These are phyloP conservation scores for Okamejei kenojei DNA, from an alignment of 2,797 vertebrate species.

Conservation along the genomic window DNA sequence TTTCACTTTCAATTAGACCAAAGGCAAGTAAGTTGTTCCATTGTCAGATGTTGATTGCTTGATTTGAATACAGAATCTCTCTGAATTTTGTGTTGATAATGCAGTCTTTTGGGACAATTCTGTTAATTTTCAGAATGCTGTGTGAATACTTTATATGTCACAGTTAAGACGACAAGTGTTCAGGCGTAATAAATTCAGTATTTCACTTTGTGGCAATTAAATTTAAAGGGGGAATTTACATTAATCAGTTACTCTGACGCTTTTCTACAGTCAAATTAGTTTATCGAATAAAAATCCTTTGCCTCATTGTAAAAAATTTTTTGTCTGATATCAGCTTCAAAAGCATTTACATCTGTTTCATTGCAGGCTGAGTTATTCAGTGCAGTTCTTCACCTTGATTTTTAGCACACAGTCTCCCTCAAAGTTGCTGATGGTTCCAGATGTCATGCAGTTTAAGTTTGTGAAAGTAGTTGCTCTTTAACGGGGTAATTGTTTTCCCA, in stretches of 20 bases:
- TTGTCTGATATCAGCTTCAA: background rate
- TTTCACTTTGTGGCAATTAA: background rate
- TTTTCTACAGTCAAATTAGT: background rate
- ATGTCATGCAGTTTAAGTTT: background rate
- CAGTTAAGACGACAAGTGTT: background rate
- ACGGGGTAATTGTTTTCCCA: background rate
- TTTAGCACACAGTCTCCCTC: background rate
- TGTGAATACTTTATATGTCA: background rate
- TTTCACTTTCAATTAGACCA: background rate
- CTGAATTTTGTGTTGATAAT: background rate
- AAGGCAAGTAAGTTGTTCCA: background rate
- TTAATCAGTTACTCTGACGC: background rate
- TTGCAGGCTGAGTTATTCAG: background rate
- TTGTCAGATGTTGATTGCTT: background rate
- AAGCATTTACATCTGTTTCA: background rate
- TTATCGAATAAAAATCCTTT: background rate
- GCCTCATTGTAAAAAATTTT: background rate
- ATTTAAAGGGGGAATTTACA: background rate
- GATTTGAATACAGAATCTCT: background rate
- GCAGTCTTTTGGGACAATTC: background rate
- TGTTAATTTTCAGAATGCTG: background rate
- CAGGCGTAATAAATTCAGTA: background rate
- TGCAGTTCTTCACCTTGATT: background rate
- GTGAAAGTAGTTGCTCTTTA: background rate
- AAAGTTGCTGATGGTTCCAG: background rate